phyloP scores from a whole-genome alignment of 2,888 invertebrate species.

The Gisinianus flammeolus region DNA sequence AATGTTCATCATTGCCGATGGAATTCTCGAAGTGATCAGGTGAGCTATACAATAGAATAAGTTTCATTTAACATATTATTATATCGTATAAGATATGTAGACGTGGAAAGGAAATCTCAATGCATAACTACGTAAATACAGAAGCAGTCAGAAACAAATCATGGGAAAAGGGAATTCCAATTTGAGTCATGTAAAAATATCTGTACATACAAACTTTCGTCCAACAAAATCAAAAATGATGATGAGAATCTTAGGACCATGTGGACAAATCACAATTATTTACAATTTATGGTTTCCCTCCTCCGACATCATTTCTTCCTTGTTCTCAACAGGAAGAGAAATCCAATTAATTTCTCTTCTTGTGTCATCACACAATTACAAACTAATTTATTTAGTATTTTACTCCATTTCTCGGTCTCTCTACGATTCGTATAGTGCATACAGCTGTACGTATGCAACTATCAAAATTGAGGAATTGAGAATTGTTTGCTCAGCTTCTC shows the following conservation, averaged over 20 bases:
- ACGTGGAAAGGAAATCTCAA: background rate
- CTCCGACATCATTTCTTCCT: no score
- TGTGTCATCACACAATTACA: background rate
- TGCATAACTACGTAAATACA: background rate
- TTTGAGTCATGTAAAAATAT: background rate
- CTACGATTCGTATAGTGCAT: no score
- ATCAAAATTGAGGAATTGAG: no score
- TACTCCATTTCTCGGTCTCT: no score
- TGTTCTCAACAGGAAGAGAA: background rate
- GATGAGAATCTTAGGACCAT: no score
- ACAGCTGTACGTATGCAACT: no score
- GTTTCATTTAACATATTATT: background rate
- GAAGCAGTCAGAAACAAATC: background rate
- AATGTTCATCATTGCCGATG: slow-evolving; percentile 98
- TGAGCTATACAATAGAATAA: slow-evolving; percentile 59
- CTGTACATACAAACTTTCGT: no score
- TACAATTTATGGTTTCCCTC: no score
- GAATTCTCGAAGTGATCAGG: slow-evolving; percentile 88
- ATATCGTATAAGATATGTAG: background rate
- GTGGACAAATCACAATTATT: no score
- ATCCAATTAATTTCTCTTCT: slow-evolving; percentile 2
- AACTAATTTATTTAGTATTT: background rate
- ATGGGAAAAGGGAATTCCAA: background rate
- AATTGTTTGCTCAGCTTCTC: no score
- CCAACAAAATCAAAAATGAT: no score